These are phyloP conservation scores for Lophotis ruficrista DNA, from an alignment of 2,113 vertebrate species.

Conservation along the genomic window DNA sequence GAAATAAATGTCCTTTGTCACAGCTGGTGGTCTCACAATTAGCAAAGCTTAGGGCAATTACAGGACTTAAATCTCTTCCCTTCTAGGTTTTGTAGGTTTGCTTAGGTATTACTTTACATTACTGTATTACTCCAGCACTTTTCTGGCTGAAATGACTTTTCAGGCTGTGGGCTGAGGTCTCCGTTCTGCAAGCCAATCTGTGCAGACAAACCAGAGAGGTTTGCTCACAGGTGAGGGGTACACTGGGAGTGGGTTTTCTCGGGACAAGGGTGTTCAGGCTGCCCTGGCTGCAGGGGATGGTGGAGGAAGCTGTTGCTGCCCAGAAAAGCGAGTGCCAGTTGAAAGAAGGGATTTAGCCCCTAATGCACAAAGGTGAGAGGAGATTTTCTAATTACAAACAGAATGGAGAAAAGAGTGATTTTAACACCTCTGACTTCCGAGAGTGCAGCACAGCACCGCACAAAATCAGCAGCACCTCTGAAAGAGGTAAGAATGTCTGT, in stretches of 20 bases:
- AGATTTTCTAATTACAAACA: neutral
- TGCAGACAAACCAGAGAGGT: neutral
- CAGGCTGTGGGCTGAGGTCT: neutral
- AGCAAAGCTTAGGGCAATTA: slow-evolving; percentile 18
- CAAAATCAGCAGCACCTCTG: neutral
- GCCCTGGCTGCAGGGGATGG: rapidly evolving
- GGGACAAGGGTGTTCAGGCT: neutral
- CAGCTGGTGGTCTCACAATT: slow-evolving; percentile 12
- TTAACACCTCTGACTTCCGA: neutral
- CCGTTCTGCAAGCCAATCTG: neutral
- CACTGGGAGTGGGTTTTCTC: rapidly evolving
- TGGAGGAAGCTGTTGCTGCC: neutral
- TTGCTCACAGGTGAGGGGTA: neutral
- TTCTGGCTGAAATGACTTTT: neutral
- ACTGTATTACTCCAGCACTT: neutral
- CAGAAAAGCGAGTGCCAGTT: neutral
- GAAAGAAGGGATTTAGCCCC: neutral
- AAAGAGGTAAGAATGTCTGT: neutral
- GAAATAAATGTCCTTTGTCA: slow-evolving; percentile 48
- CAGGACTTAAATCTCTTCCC: neutral
- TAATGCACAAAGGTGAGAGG: neutral
- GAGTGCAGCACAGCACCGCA: neutral
- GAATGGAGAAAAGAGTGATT: neutral
- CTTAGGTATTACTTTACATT: slow-evolving; percentile 8
- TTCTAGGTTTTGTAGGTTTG: slow-evolving; percentile 3